These are phyloP conservation scores for Malthinus flaveolus DNA, from an alignment of 2,888 invertebrate species.

Conservation along the genomic window DNA sequence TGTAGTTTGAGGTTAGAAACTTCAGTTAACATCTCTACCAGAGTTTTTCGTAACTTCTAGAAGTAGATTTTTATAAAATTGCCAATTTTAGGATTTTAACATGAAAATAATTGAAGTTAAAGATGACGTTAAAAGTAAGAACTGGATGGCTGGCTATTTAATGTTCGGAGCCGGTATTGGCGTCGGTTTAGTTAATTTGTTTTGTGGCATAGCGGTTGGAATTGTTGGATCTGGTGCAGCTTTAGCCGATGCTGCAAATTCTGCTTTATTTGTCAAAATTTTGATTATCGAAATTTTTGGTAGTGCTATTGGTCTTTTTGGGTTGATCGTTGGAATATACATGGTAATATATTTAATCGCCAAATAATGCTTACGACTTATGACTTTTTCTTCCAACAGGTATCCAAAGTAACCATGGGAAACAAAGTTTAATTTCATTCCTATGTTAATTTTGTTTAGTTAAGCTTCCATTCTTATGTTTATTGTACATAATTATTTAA, in stretches of 20 bases:
- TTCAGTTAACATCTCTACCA: too few species aligned
- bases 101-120: constrained; percentile 52
- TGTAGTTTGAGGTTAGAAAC: too few species aligned
- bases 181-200: constrained; percentile 94
- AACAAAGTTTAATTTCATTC: constrained; percentile 13
- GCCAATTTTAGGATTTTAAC: constrained; percentile 54
- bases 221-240: constrained; percentile 98
- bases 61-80: not conserved
- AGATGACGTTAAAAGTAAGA: constrained; percentile 59
- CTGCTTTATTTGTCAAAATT: constrained; percentile 95
- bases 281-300: constrained; percentile 99
- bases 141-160: constrained; percentile 86
- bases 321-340: constrained; percentile 96
- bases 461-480: too few species aligned
- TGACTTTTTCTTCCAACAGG: constrained; percentile 26
- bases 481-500: constrained; percentile 1
- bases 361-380: not conserved
- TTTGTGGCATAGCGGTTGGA: constrained; percentile 97
- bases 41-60: too few species aligned
- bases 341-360: constrained; percentile 58
- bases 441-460: too few species aligned
- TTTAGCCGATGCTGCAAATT: constrained; percentile 95
- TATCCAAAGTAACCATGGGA: constrained; percentile 39
- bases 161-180: constrained; percentile 96
- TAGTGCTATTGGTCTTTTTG: constrained; percentile 98